Evolutionary conservation across 2,888 invertebrate species (phyloP), one percentile per base, ranked within the genome.

Genomic region (Tricholauxania praeusta): DNA sequence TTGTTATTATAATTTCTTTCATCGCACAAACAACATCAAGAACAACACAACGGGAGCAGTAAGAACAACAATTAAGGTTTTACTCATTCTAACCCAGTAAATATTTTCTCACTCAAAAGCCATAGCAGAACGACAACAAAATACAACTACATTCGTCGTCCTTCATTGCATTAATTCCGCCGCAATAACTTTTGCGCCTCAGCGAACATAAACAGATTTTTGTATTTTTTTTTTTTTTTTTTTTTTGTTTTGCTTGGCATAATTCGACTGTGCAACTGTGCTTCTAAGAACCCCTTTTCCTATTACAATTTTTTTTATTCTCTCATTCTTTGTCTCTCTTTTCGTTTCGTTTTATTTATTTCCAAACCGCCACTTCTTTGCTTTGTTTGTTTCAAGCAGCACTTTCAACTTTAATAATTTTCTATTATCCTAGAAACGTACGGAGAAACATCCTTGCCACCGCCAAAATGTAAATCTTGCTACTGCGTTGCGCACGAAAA

Each of bases 131-230:
- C 10, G 8, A 39, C 39, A 39, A 39, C 39, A 39, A 39, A 39
- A 39, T 39, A 39, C 39, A 10, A 39, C 39, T 39, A 39, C 39
- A 39, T 39, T 12, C 19, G 8, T 32, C 59, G 59, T 60, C 39
- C 59, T 60, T 32, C 59, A 60, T 60, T 60, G 59, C 59, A 60
- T 60, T 60, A 60, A 60, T 60, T 60, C 59, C 64, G 71, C 64
- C 63, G 72, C 74, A 75, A 75, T 76, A 75, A 72, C 71, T 77
- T 74, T 77, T 72, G 69, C 76, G 72, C 74, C 74, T 72, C 64
- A 72, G 59, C 70, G 72, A 73, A 72, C 69, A 63, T 48, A 66
- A 70, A 67, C 62, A 67, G 62, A 52, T 57, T 60, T 47, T 59
- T 62, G 49, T 62, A 57, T 55, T 60, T 62, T 53, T 72, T 60